A percentile compares a stretch with the other conserved stretches of the same genome.
phyloP scores from a whole-genome alignment of 2,113 vertebrate species.

The Amblyornis subalaris region DNA sequence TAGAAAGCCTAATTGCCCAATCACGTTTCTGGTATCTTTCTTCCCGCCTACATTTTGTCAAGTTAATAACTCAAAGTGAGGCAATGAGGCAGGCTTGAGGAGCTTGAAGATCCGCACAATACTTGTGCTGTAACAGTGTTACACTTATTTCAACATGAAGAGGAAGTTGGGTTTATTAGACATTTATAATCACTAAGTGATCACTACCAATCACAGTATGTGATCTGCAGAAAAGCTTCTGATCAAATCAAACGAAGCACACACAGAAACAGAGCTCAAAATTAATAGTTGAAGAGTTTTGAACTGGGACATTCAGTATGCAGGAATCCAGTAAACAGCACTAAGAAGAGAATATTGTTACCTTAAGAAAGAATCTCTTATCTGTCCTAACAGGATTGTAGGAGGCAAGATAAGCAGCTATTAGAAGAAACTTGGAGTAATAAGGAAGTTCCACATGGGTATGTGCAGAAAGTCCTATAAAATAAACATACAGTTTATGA shows the following conservation, averaged over 20 bases:
- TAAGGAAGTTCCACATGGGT: constrained; percentile 93
- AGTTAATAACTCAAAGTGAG: not conserved
- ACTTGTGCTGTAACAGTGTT: not conserved
- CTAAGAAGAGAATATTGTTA: constrained; percentile 38
- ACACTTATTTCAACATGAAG: not conserved
- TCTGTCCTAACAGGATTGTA: constrained; percentile 96
- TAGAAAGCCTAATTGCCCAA: not conserved
- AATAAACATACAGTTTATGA: constrained; percentile 10
- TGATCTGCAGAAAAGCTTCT: not conserved
- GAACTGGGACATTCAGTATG: not conserved
- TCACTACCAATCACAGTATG: not conserved
- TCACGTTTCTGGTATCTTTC: not conserved
- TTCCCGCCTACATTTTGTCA: not conserved
- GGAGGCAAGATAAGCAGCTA: constrained; percentile 94
- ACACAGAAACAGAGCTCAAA: not conserved
- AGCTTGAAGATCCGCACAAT: not conserved
- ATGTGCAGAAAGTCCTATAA: constrained; percentile 87
- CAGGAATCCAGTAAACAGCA: not conserved
- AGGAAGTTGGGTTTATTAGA: not conserved
- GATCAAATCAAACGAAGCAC: not conserved
- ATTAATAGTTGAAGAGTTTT: not conserved
- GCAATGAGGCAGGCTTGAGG: not conserved
- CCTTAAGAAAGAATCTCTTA: constrained; percentile 96
- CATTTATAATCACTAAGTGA: not conserved
- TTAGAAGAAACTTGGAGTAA: constrained; percentile 96